These are phyloP conservation scores for Lepidocyrtoides sp. DNA, from an alignment of 2,888 invertebrate species.

Conservation along the genomic window DNA sequence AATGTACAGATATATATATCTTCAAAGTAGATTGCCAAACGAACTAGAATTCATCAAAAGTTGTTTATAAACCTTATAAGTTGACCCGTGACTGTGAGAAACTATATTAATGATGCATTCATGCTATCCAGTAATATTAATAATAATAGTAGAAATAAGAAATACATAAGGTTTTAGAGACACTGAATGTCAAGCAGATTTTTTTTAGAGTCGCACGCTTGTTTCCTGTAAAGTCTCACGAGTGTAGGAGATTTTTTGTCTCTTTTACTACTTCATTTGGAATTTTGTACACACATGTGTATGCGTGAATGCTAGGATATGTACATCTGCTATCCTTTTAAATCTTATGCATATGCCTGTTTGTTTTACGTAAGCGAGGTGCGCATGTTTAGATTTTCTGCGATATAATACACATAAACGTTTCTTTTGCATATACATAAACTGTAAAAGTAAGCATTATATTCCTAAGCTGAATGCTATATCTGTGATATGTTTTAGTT, in stretches of 20 bases:
- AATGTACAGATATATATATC: background rate
- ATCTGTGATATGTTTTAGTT: background rate
- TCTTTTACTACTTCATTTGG: background rate
- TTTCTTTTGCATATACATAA: too few relatives aligned
- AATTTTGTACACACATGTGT: background rate
- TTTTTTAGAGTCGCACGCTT: slow-evolving; percentile 37
- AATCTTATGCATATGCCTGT: background rate
- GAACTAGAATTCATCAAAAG: background rate
- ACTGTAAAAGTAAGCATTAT: slow-evolving; percentile 1
- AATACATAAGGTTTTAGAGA: too few relatives aligned
- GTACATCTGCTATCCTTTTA: background rate
- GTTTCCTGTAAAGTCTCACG: slow-evolving; percentile 37
- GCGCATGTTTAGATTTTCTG: slow-evolving; percentile 37
- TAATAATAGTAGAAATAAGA: background rate
- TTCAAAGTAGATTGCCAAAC: background rate
- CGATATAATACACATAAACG: background rate
- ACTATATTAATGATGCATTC: slow-evolving; percentile 11
- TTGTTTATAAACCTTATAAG: background rate
- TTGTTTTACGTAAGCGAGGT: background rate
- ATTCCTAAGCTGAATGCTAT: background rate
- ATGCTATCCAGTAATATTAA: background rate
- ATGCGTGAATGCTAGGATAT: background rate
- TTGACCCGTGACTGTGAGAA: background rate
- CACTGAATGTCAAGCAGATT: slow-evolving; percentile 46
- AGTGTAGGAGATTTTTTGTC: background rate